Conservation (phyloP, 2,113 vertebrate species). For the Ellobius talpinus region DNA sequence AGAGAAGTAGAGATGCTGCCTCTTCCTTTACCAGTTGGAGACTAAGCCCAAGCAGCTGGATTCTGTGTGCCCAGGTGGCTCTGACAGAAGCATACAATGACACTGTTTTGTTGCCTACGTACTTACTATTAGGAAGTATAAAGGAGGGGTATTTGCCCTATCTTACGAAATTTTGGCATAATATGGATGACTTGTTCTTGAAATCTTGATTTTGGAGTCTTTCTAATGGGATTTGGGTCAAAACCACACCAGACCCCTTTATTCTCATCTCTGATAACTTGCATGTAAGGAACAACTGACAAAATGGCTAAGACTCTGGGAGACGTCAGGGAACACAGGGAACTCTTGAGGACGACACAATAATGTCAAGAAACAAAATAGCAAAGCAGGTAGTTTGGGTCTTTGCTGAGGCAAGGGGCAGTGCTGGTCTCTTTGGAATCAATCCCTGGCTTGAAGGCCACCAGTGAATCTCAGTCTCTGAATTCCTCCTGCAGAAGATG, state of each 20-base stretch:
- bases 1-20: background rate
- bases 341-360: background rate
- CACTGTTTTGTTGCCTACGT: background rate
- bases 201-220: slow-evolving; percentile 27
- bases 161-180: background rate
- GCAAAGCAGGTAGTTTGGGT: background rate
- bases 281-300: background rate
- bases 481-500: slow-evolving; percentile 10
- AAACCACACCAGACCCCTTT: background rate
- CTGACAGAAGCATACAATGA: background rate
- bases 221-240: background rate
- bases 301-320: background rate
- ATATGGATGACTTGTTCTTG: background rate
- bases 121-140: slow-evolving; percentile 20
- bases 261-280: background rate
- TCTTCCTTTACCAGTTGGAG: background rate
- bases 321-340: background rate
- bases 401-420: background rate
- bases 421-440: background rate
- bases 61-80: background rate
- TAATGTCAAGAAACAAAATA: background rate
- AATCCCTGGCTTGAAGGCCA: background rate
- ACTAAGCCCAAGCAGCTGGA: background rate
- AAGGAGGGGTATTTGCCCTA: background rate
- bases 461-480: background rate